phyloP scores from a whole-genome alignment of 1,140 invertebrate species.

The Drosophila mauritiana region DNA sequence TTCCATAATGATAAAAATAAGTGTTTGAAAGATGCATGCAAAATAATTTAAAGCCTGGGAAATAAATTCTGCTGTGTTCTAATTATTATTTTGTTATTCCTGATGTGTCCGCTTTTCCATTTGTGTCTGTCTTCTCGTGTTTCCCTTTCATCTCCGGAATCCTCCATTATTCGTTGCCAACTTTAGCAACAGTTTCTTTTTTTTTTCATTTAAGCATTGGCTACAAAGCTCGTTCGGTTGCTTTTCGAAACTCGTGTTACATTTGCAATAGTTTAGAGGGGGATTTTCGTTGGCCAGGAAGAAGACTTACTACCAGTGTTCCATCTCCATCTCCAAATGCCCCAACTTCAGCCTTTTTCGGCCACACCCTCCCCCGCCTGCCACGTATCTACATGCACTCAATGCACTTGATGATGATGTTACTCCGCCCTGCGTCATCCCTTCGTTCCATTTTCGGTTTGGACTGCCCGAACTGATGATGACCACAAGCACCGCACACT shows the following conservation, averaged over 20 bases:
- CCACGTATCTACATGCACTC: constrained; percentile 20
- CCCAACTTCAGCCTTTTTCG: not conserved
- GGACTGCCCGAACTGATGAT: constrained; percentile 39
- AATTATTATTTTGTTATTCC: not conserved
- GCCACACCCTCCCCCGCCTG: not conserved
- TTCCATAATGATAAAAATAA: no score
- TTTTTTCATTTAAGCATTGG: not conserved
- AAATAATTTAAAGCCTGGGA: no score
- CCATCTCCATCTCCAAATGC: not conserved
- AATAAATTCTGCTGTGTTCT: not conserved
- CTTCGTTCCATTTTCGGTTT: constrained; percentile 1
- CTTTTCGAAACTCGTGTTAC: constrained; percentile 18
- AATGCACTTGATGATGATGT: constrained; percentile 55
- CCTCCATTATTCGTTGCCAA: constrained; percentile 22
- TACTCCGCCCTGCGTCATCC: constrained; percentile 6
- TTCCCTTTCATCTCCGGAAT: constrained; percentile 1
- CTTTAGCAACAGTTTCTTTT: not conserved
- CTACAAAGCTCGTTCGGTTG: constrained; percentile 15
- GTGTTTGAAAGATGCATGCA: no score
- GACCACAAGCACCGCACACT: constrained; percentile 56
- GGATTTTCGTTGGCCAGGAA: not conserved
- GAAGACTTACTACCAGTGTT: constrained; percentile 11
- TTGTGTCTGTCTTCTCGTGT: not conserved
- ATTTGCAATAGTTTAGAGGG: constrained; percentile 24
- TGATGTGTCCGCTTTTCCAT: not conserved